Evolutionary conservation across 2,797 vertebrate genomes (phyloP).

Genomic region (Eospalax fontanierii): DNA sequence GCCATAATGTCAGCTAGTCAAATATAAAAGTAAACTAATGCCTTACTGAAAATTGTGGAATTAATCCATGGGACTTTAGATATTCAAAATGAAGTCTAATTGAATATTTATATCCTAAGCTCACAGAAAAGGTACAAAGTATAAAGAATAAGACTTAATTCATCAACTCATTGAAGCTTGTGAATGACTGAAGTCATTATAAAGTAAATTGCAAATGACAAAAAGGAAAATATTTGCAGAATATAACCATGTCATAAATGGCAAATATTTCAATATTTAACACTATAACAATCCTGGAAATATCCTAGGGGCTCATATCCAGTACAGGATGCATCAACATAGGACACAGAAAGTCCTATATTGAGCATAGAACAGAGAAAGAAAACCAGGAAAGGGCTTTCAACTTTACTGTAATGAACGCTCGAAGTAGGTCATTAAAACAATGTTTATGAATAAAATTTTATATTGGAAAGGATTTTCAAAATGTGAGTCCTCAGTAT

Average conservation of each 20-base stretch:
- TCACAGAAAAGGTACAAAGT: slow-evolving; percentile 42
- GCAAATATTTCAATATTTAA: slow-evolving; percentile 47
- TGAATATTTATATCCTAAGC: neutral
- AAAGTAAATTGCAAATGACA: slow-evolving; percentile 66
- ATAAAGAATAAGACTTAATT: slow-evolving; percentile 52
- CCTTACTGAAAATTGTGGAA: neutral
- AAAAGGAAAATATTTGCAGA: slow-evolving; percentile 59
- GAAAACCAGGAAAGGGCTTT: neutral
- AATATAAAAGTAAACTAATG: slow-evolving; percentile 34
- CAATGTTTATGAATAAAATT: neutral
- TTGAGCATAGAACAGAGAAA: neutral
- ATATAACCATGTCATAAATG: slow-evolving; percentile 41
- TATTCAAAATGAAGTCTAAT: neutral
- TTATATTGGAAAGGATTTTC: neutral
- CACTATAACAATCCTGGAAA: neutral
- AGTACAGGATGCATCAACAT: slow-evolving; percentile 15
- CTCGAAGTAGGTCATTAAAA: neutral
- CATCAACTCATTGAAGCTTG: slow-evolving; percentile 43
- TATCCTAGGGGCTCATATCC: neutral
- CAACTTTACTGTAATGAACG: neutral
- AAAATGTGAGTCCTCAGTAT: neutral
- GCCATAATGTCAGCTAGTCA: neutral
- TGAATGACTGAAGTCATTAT: slow-evolving; percentile 26
- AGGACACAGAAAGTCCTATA: neutral
- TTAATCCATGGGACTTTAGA: slow-evolving; percentile 9